Percentiles rank a stretch among this genome's conserved stretches.
Conservation (phyloP, 2,113 vertebrate species). For the Poeciliopsis turrubarensis region DNA sequence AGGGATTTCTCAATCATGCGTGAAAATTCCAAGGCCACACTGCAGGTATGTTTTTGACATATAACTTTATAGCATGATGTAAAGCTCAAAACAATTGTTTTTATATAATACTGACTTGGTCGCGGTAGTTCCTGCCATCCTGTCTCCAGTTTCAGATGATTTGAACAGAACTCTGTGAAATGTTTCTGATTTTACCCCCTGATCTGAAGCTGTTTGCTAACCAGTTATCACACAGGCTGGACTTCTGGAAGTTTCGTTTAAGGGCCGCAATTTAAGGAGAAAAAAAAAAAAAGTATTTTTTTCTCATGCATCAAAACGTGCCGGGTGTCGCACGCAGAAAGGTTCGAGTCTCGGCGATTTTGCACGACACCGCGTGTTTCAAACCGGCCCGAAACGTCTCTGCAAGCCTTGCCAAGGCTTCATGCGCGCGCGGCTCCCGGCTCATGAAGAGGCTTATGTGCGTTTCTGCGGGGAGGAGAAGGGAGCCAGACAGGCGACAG, state of each 20-base stretch:
- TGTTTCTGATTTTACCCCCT: background rate
- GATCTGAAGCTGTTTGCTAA: background rate
- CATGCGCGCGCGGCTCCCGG: conserved; percentile 24
- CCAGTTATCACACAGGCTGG: background rate
- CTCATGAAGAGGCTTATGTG: conserved; percentile 59
- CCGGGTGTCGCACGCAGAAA: background rate
- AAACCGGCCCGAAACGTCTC: background rate
- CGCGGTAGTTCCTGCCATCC: background rate
- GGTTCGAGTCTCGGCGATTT: background rate
- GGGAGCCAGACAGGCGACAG: conserved; percentile 78
- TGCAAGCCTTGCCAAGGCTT: conserved; percentile 30
- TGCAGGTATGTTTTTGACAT: no score
- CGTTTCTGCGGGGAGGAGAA: conserved; percentile 70
- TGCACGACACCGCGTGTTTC: background rate
- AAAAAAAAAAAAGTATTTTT: no score
- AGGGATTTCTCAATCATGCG: no score
- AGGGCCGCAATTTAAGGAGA: background rate
- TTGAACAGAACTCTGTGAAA: background rate
- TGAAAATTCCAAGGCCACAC: no score
- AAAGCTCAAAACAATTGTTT: no score
- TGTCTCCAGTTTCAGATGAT: background rate
- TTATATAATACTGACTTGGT: background rate
- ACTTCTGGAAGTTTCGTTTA: background rate
- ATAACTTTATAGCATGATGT: no score
- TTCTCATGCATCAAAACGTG: background rate